A percentile compares a stretch with the other conserved stretches of the same genome.
Evolutionary conservation across 2,797 vertebrate species (phyloP).

Genomic region (Sphaeramia orbicularis): DNA sequence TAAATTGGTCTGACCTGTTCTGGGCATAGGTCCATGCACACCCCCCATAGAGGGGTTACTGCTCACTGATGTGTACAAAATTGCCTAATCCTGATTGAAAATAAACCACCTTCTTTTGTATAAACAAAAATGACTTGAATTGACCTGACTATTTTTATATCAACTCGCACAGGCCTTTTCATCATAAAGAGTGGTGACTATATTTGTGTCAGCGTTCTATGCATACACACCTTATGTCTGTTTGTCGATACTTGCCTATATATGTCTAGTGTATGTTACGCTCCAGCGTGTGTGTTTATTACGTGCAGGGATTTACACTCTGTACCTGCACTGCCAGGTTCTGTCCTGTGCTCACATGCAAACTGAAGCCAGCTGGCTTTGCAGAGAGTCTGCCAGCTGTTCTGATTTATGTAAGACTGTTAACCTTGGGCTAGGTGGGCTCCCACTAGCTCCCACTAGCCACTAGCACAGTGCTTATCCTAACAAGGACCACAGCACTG

Average conservation of each 20-base stretch:
- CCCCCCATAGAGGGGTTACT: conserved; percentile 65
- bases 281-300: conserved; percentile 66
- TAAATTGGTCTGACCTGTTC: conserved; percentile 28
- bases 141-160: conserved; percentile 34
- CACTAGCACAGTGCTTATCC: conserved; percentile 55
- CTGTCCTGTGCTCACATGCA: conserved; percentile 72
- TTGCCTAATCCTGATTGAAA: conserved; percentile 78
- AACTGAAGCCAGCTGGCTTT: conserved; percentile 87
- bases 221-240: conserved; percentile 24
- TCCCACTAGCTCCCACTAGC: conserved; percentile 54
- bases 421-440: conserved; percentile 74
- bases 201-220: conserved; percentile 44
- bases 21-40: conserved; percentile 48
- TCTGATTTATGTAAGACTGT: conserved; percentile 84
- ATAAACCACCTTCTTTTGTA: conserved; percentile 27
- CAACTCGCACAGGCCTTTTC: conserved; percentile 17
- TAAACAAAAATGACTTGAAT: conserved; percentile 30
- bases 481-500: conserved; percentile 33
- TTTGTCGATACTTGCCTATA: conserved; percentile 48
- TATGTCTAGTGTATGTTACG: conserved; percentile 55
- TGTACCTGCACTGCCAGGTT: conserved; percentile 75
- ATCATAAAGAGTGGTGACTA: conserved; percentile 9
- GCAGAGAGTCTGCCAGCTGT: conserved; percentile 79
- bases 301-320: conserved; percentile 73
- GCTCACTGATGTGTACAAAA: conserved; percentile 75